Percentiles rank a stretch among this genome's conserved stretches.
Conservation (phyloP, 2,113 vertebrate genomes). For the Nycticebus coucang region DNA sequence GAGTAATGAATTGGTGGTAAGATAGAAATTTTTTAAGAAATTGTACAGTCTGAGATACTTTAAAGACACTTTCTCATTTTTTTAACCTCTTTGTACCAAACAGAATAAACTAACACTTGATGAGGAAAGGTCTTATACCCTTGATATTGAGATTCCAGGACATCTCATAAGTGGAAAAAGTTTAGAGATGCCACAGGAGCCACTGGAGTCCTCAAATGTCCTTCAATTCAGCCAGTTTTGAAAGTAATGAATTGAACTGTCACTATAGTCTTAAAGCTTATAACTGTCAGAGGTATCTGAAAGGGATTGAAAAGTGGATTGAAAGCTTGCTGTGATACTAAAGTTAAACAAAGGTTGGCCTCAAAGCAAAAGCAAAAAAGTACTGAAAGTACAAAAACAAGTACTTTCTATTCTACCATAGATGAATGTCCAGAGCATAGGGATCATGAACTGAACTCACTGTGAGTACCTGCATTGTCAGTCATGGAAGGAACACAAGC, state of each 20-base stretch:
- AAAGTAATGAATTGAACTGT: not conserved
- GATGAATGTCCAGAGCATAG: not conserved
- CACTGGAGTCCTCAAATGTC: not conserved
- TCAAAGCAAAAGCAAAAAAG: not conserved
- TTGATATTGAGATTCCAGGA: not conserved
- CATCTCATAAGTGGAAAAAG: not conserved
- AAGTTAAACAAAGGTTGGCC: not conserved
- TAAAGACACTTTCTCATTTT: not conserved
- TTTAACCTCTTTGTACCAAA: not conserved
- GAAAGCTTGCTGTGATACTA: not conserved
- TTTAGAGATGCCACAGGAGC: not conserved
- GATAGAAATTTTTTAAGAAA: not conserved
- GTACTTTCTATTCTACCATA: not conserved
- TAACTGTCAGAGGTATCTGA: not conserved
- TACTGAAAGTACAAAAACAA: not conserved
- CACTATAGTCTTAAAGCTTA: not conserved
- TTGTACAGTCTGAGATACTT: not conserved
- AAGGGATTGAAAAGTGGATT: not conserved
- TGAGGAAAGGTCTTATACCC: not conserved
- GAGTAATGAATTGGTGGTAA: not conserved
- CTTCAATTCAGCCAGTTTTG: not conserved
- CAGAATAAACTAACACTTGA: not conserved
- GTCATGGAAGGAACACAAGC: not conserved
- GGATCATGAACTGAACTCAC: not conserved
- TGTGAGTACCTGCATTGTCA: not conserved